Evolutionary conservation across 2,888 invertebrate genomes (phyloP).

Genomic region (Aphrophora alni): DNA sequence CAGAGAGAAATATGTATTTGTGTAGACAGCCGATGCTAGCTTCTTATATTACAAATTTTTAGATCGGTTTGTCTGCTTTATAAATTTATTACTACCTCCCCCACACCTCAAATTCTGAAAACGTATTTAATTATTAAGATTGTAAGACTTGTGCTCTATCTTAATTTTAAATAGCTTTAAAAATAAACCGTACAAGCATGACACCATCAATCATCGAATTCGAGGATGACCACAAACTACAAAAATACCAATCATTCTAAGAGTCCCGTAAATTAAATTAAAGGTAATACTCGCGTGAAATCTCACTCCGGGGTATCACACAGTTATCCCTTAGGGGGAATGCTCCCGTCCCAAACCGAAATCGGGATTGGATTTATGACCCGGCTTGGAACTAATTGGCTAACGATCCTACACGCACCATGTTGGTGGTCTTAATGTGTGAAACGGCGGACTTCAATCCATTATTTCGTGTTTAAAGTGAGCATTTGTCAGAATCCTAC

Average conservation of each 20-base stretch:
- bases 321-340: background rate
- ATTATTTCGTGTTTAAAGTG: background rate
- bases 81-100: no score
- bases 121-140: no score
- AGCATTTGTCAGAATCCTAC: background rate
- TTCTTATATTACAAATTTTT: no score
- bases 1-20: no score
- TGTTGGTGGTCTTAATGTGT: constrained; percentile 33
- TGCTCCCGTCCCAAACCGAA: background rate
- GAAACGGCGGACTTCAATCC: constrained; percentile 3
- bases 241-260: background rate
- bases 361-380: constrained; percentile 29
- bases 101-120: no score
- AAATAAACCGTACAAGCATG: background rate
- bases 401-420: constrained; percentile 22
- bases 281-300: constrained; percentile 3
- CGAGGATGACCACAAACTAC: background rate
- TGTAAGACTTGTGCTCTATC: no score
- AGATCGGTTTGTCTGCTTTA: no score
- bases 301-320: background rate
- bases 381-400: constrained; percentile 30
- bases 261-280: background rate
- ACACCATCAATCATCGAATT: background rate
- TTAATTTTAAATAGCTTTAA: no score
- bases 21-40: no score